Percentiles rank a stretch among this genome's conserved stretches.
Conservation (phyloP, 2,888 invertebrate genomes). For the Drosophila phalerata region DNA sequence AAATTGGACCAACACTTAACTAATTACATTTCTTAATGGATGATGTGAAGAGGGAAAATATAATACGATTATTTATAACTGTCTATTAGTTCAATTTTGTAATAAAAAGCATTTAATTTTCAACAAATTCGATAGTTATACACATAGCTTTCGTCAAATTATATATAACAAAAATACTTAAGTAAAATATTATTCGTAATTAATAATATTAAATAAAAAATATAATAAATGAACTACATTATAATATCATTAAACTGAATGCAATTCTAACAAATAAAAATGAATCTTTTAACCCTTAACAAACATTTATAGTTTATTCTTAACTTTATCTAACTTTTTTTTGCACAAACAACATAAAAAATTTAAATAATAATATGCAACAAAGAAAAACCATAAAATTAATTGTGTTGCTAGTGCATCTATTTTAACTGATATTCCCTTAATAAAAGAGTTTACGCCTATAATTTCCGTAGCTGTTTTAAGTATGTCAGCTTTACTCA, state of each 20-base stretch:
- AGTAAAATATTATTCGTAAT: neutral
- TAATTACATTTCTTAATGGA: neutral
- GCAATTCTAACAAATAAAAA: neutral
- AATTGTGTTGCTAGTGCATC: constrained; percentile 15
- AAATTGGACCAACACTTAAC: neutral
- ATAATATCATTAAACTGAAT: neutral
- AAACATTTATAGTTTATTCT: neutral
- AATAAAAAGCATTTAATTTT: neutral
- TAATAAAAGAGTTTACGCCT: neutral
- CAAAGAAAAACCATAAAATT: constrained; percentile 5
- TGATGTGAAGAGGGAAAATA: no score
- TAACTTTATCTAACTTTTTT: neutral
- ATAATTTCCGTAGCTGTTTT: constrained; percentile 20
- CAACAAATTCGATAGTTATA: neutral
- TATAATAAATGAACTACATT: neutral
- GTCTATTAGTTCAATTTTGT: neutral
- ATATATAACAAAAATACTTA: neutral
- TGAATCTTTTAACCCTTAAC: neutral
- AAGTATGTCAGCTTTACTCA: constrained; percentile 44
- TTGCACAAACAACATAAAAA: constrained; percentile 6
- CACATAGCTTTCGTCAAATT: no score
- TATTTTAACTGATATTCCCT: neutral
- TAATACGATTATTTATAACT: no score
- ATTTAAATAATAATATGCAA: neutral
- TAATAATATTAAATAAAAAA: neutral